These are phyloP conservation scores for Ophioninae sp. DNA, from an alignment of 2,888 invertebrate species.

Conservation along the genomic window DNA sequence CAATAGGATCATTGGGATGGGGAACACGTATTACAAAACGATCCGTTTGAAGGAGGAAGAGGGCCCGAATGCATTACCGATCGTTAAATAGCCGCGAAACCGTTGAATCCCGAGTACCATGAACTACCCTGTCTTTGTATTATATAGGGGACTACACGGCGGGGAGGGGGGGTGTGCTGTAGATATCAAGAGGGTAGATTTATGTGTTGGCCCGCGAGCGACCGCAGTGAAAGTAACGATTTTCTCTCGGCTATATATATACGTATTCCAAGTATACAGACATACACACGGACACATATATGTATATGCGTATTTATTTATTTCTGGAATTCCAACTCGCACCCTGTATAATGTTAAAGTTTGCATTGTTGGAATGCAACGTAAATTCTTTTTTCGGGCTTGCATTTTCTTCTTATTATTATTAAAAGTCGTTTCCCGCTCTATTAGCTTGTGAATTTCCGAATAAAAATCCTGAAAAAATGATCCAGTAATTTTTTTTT, in stretches of 20 bases:
- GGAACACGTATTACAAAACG: constrained; percentile 9
- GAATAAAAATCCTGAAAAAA: no score
- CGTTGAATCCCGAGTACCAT: constrained; percentile 52
- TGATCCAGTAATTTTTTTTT: no score
- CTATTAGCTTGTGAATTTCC: no score
- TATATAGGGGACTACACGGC: constrained; percentile 8
- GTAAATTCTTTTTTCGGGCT: no score
- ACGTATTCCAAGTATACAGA: not conserved
- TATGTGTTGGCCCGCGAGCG: constrained; percentile 54
- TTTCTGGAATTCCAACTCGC: no score
- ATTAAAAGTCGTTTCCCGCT: no score
- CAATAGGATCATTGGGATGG: not conserved
- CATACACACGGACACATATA: not conserved
- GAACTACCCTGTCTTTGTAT: constrained; percentile 22
- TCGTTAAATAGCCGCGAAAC: constrained; percentile 49
- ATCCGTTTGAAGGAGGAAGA: not conserved
- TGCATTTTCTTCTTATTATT: no score
- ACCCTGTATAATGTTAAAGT: no score
- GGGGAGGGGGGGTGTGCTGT: constrained; percentile 27
- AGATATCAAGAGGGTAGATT: constrained; percentile 54
- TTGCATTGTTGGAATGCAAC: no score
- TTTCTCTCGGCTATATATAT: constrained; percentile 45
- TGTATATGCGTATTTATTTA: not conserved
- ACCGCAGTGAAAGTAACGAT: constrained; percentile 60
- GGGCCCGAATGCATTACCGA: constrained; percentile 44